phyloP scores from a whole-genome alignment of 2,113 vertebrate genomes.

The Microcebus murinus region DNA sequence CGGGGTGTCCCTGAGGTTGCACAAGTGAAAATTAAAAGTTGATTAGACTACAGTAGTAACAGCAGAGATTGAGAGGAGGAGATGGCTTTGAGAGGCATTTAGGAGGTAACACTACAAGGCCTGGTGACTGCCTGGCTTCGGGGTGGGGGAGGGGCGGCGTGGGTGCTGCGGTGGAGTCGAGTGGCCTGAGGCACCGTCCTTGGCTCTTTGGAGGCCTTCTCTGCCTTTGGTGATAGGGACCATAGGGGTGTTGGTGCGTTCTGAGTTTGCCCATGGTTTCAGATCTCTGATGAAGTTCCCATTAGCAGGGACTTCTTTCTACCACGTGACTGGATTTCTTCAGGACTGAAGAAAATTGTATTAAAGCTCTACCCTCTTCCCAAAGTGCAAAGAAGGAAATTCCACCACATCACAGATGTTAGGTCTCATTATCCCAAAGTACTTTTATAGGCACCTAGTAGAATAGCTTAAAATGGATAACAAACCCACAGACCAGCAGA shows the following conservation, averaged over 20 bases:
- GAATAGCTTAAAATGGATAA: not conserved
- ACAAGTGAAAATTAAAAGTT: not conserved
- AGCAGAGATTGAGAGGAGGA: not conserved
- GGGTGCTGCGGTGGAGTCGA: rapidly evolving
- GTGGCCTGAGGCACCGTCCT: not conserved
- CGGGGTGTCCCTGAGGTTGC: rapidly evolving
- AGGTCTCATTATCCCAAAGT: not conserved
- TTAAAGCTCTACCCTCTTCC: not conserved
- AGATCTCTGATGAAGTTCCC: not conserved
- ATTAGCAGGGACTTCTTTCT: not conserved
- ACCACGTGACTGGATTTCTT: not conserved
- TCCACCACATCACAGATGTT: not conserved
- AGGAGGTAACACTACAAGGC: not conserved
- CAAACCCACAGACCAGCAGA: not conserved
- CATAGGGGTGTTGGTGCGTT: not conserved
- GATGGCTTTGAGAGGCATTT: not conserved
- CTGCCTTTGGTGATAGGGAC: not conserved
- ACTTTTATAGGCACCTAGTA: not conserved
- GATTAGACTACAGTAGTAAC: not conserved
- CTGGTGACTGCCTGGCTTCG: not conserved
- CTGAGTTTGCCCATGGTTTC: not conserved
- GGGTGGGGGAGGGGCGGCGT: not conserved
- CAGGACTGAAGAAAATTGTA: not conserved
- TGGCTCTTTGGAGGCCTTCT: not conserved
- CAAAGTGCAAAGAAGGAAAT: conserved; percentile 29